Evolutionary conservation across 2,113 vertebrate genomes (phyloP).

Genomic region (Sprattus sprattus): DNA sequence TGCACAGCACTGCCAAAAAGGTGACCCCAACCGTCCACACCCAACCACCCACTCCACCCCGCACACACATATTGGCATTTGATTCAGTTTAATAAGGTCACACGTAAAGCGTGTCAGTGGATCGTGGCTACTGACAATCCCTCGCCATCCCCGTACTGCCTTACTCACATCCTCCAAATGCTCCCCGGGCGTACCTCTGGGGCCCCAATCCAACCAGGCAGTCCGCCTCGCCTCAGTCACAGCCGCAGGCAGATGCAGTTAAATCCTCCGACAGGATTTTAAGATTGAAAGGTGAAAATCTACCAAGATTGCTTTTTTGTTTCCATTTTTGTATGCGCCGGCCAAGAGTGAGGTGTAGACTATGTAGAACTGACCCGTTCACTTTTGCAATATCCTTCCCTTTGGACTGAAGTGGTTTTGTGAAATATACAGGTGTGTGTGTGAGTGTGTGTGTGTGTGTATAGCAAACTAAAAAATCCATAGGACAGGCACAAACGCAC

Average conservation of each 20-base stretch:
- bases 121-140: background rate
- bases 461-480: background rate
- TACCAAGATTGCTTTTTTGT: background rate
- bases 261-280: slow-evolving; percentile 7
- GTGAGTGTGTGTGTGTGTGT: slow-evolving; percentile 15
- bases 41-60: background rate
- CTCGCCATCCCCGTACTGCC: background rate
- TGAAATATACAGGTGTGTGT: background rate
- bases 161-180: background rate
- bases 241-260: background rate
- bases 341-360: background rate
- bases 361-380: background rate
- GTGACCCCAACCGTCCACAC: background rate
- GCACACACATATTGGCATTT: slow-evolving; percentile 50
- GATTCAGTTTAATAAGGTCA: slow-evolving; percentile 52
- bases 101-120: background rate
- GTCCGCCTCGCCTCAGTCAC: background rate
- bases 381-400: background rate
- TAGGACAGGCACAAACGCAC: background rate
- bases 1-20: background rate
- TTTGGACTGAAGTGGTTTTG: background rate
- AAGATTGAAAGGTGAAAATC: background rate
- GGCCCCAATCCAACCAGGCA: background rate
- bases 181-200: background rate
- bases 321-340: background rate